A percentile compares a stretch with the other conserved stretches of the same genome.
These are phyloP conservation scores for Myotis daubentonii DNA, from an alignment of 2,797 vertebrate genomes.

Conservation along the genomic window DNA sequence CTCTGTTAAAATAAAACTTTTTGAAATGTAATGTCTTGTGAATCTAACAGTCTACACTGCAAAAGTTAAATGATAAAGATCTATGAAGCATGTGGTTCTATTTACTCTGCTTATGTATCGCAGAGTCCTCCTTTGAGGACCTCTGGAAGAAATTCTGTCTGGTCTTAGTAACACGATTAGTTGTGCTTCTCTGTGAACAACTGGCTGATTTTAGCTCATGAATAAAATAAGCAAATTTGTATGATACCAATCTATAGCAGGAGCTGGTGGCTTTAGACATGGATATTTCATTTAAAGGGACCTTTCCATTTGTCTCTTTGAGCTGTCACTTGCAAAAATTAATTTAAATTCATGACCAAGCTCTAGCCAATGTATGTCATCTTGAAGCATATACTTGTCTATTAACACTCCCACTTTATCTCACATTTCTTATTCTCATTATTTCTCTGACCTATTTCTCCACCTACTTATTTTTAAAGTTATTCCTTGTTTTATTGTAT, in stretches of 20 bases:
- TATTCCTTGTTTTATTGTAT: not conserved
- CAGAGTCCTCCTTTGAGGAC: not conserved
- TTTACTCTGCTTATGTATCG: not conserved
- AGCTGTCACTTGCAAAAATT: not conserved
- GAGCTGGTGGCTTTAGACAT: not conserved
- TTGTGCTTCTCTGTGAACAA: not conserved
- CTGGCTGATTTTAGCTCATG: not conserved
- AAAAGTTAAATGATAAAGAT: not conserved
- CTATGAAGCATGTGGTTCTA: not conserved
- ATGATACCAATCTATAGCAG: not conserved
- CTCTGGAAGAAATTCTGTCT: not conserved
- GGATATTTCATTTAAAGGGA: not conserved
- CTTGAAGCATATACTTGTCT: not conserved
- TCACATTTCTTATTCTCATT: not conserved
- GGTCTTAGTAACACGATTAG: not conserved
- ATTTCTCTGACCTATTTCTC: not conserved
- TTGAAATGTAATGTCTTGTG: not conserved
- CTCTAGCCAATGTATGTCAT: not conserved
- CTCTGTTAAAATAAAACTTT: constrained; percentile 24
- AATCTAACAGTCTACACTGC: not conserved
- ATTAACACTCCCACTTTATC: not conserved
- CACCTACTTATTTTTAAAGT: not conserved
- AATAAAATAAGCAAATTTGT: constrained; percentile 8
- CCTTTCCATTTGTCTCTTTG: not conserved
- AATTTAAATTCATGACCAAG: not conserved